A percentile compares a stretch with the other conserved stretches of the same genome.
phyloP scores from a whole-genome alignment of 2,888 invertebrate species.

The Trichogramma dendrolimi region DNA sequence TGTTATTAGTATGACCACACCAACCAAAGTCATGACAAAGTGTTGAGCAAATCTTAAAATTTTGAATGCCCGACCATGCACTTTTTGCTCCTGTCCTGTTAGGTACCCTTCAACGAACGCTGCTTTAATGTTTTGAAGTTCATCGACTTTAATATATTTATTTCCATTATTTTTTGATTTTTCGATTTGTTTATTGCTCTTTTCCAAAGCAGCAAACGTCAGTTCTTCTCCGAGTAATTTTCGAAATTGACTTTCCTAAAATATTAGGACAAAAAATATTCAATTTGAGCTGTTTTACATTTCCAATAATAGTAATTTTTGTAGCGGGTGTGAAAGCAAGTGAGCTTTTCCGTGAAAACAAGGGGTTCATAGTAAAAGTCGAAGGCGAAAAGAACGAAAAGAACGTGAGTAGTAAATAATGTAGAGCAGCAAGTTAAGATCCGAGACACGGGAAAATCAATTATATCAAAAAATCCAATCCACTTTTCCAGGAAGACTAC shows the following conservation, averaged over 20 bases:
- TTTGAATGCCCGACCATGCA: conserved; percentile 47
- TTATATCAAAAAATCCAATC: no score
- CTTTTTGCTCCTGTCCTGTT: conserved; percentile 59
- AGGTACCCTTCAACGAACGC: conserved; percentile 90
- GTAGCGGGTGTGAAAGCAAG: no score
- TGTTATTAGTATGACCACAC: conserved; percentile 69
- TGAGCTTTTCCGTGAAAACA: no score
- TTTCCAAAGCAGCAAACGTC: conserved; percentile 9
- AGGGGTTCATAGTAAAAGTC: no score
- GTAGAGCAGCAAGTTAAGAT: no score
- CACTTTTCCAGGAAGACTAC: no score
- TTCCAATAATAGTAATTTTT: not conserved
- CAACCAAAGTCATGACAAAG: conserved; percentile 56
- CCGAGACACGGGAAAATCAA: no score
- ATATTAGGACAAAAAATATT: conserved; percentile 3
- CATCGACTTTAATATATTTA: conserved; percentile 53
- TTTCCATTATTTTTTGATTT: conserved; percentile 48
- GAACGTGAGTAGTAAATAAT: no score
- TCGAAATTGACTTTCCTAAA: conserved; percentile 33
- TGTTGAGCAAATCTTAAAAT: conserved; percentile 72
- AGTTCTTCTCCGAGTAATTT: conserved; percentile 6
- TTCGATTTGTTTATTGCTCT: no score
- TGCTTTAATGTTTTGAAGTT: conserved; percentile 74
- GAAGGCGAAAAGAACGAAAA: no score
- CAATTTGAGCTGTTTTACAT: not conserved